Conservation (phyloP, 2,888 invertebrate genomes). For the Aphodius granarius region DNA sequence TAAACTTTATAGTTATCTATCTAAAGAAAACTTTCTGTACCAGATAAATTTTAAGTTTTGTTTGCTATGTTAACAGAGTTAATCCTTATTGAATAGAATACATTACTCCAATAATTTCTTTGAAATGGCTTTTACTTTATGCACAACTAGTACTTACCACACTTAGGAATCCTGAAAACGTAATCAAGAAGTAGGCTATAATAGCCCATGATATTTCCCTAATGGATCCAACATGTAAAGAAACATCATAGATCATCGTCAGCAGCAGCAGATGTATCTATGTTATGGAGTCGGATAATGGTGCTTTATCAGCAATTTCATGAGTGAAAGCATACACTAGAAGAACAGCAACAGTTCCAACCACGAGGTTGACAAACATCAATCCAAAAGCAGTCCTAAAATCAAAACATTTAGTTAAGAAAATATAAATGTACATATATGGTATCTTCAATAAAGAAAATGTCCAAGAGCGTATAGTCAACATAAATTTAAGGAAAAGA, state of each 20-base stretch:
- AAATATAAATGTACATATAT: background rate
- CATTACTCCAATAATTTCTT: too few relatives aligned
- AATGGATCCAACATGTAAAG: slow-evolving; percentile 53
- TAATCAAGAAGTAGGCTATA: slow-evolving; percentile 58
- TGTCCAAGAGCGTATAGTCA: too few relatives aligned
- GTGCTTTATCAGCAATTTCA: slow-evolving; percentile 36
- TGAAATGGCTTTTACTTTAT: too few relatives aligned
- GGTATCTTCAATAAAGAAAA: too few relatives aligned
- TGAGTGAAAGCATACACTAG: slow-evolving; percentile 57
- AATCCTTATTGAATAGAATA: too few relatives aligned
- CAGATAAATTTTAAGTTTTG: too few relatives aligned
- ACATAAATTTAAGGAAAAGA: too few relatives aligned
- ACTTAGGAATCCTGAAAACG: slow-evolving; percentile 64
- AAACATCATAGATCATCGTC: slow-evolving; percentile 63
- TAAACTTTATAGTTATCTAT: too few relatives aligned
- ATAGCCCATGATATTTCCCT: slow-evolving; percentile 59
- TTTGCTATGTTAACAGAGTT: too few relatives aligned
- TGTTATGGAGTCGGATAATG: slow-evolving; percentile 53
- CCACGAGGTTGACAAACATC: slow-evolving; percentile 59
- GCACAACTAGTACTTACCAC: slow-evolving; percentile 59
- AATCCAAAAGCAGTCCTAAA: slow-evolving; percentile 64
- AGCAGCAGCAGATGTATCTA: slow-evolving; percentile 63
- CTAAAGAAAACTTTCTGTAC: too few relatives aligned
- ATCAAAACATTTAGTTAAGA: slow-evolving; percentile 38
- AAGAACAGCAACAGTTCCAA: slow-evolving; percentile 62